Evolutionary conservation across 92 coral and sea anemone genomes (phyloP), one percentile per base, ranked within the genome.

Genomic region (Plumapathes pennacea): DNA sequence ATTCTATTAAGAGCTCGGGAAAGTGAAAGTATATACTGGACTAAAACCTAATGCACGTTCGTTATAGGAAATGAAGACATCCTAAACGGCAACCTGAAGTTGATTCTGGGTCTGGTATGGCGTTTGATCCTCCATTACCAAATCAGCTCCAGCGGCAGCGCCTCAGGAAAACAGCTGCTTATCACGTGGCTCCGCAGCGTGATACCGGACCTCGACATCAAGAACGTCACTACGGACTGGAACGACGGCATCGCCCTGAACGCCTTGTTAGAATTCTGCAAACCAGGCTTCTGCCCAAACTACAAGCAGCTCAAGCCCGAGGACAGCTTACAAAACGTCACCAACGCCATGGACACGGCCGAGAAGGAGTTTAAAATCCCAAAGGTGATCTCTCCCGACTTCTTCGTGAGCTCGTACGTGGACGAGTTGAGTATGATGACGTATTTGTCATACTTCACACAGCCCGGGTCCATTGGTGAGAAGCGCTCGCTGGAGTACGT

Each of bases 381-480:
- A 23, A 59, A 83, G 74, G 82, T 92, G 44, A 25, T 92, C 38
- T 65, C 96, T 22, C 96, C 98, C 13, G 92, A 92, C 42, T 76
- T 65, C 77, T 81, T 92, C 69, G 67, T 64, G 36, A 92, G 88
- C 51, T 96, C 95, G 31, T 88, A 80, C 70, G 89, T 83, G 10
- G 98, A 92, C 69, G 98, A 92, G 37, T 72, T 92, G 29, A 92
- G 98, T 67, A 92, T 92, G 98, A 92, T 92, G 98, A 92, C 98
- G 42, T 92, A 92, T 57, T 63, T 92, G 54, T 92, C 98, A 36
- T 85, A 83, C 47, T 92, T 78, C 69, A 92, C 89, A 25, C 90
- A 83, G 60, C 92, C 95, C 14, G 98, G 98, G 10, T 92, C 98
- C 59, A 84, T 85, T 21, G 98, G 98, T 15, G 98, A 92, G 73